phyloP scores from a whole-genome alignment of 2,888 invertebrate genomes.

The Diarsia rubi region DNA sequence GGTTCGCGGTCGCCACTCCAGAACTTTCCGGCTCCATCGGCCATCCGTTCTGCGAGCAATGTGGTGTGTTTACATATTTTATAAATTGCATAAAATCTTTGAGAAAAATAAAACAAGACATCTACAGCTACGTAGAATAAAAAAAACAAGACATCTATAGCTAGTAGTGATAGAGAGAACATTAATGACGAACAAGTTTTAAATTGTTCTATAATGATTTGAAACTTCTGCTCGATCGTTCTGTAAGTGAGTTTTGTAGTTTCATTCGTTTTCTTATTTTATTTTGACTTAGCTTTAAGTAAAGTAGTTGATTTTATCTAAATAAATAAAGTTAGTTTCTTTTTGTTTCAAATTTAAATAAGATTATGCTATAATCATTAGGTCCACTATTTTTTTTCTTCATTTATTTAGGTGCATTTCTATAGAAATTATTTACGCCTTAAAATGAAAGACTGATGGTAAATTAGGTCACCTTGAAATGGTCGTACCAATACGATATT shows the following conservation, averaged over 20 bases:
- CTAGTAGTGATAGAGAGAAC: constrained; percentile 18
- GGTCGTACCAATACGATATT: neutral
- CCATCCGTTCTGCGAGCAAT: no score
- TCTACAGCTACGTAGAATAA: neutral
- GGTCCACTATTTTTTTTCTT: neutral
- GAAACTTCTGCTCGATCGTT: constrained; percentile 36
- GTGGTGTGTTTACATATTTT: no score
- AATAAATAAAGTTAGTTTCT: constrained; percentile 24
- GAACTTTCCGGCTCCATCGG: no score
- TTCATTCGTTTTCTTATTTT: constrained; percentile 38
- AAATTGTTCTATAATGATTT: constrained; percentile 41
- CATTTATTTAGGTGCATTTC: neutral
- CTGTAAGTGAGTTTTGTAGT: constrained; percentile 41
- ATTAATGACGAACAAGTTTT: constrained; percentile 22
- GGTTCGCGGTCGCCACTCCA: no score
- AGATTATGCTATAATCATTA: neutral
- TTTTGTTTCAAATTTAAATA: constrained; percentile 14
- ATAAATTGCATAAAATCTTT: no score
- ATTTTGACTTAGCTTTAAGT: constrained; percentile 20
- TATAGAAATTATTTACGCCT: neutral
- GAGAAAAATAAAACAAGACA: neutral
- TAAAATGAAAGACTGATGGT: neutral
- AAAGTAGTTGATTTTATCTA: constrained; percentile 17
- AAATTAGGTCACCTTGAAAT: neutral
- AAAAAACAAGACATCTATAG: neutral